phyloP scores from a whole-genome alignment of 2,113 vertebrate genomes.

The Psittacula cyanocephala region DNA sequence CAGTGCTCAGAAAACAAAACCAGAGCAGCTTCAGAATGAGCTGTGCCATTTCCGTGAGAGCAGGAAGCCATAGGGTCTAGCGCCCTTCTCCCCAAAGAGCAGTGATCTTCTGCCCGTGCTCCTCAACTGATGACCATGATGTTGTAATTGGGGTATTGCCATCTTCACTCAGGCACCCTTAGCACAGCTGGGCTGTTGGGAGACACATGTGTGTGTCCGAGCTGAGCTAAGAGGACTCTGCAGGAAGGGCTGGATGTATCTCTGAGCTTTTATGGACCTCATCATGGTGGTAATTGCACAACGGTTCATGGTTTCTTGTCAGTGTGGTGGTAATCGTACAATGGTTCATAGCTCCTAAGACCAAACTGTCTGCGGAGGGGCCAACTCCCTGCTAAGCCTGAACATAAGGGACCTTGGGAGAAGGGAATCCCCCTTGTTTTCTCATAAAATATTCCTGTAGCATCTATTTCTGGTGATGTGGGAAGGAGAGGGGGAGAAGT shows the following conservation, averaged over 20 bases:
- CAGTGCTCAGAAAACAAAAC: background rate
- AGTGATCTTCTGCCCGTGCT: background rate
- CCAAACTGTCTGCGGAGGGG: too few relatives aligned
- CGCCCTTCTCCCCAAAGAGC: background rate
- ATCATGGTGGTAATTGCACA: rapidly evolving
- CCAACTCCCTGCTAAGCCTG: background rate
- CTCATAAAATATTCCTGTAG: background rate
- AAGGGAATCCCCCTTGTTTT: background rate
- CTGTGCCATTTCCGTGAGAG: background rate
- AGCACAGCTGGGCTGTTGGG: background rate
- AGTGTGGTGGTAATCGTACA: rapidly evolving
- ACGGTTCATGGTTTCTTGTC: background rate
- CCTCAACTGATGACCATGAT: background rate
- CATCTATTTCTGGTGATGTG: background rate
- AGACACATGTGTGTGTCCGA: background rate
- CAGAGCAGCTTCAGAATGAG: background rate
- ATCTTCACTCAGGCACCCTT: background rate
- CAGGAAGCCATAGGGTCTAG: rapidly evolving
- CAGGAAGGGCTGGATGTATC: background rate
- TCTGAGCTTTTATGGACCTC: background rate
- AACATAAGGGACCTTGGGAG: background rate
- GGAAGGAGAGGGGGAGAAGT: background rate
- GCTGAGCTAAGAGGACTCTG: background rate
- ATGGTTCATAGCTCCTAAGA: background rate
- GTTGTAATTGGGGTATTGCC: background rate